These are phyloP conservation scores for Elegia similella DNA, from an alignment of 2,888 invertebrate genomes.

Conservation along the genomic window DNA sequence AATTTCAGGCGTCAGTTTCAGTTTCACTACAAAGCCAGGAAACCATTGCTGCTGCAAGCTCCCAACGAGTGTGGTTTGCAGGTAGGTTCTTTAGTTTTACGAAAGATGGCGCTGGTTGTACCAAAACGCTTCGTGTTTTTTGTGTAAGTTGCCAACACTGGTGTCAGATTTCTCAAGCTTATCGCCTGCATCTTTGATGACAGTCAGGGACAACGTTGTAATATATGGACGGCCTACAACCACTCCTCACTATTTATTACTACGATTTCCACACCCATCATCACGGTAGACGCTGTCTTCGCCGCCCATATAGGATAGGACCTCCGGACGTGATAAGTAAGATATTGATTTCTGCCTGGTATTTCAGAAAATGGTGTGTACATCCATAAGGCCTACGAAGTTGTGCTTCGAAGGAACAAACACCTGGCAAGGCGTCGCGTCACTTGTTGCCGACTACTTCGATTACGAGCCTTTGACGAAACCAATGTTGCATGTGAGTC, in stretches of 20 bases:
- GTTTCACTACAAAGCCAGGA: conserved; percentile 77
- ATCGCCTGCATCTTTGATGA: too few relatives aligned
- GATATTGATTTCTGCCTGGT: neutral
- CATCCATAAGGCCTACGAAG: conserved; percentile 89
- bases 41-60: conserved; percentile 85
- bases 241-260: too few relatives aligned
- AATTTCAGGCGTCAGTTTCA: conserved; percentile 88
- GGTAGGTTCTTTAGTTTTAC: conserved; percentile 62
- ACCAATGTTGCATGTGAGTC: conserved; percentile 86
- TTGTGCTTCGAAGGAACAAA: conserved; percentile 86
- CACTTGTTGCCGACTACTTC: conserved; percentile 90
- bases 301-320: too few relatives aligned
- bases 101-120: conserved; percentile 34
- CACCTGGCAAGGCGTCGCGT: conserved; percentile 86
- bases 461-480: conserved; percentile 86
- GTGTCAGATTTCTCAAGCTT: too few relatives aligned
- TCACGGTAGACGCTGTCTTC: too few relatives aligned
- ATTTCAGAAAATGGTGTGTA: conserved; percentile 93
- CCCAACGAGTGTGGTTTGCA: conserved; percentile 90
- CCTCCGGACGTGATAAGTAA: too few relatives aligned
- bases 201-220: too few relatives aligned
- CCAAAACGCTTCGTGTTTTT: too few relatives aligned
- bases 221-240: too few relatives aligned
- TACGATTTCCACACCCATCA: too few relatives aligned
- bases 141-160: too few relatives aligned